Conservation (phyloP, 2,113 vertebrate species). For the Dermatemys mawii region DNA sequence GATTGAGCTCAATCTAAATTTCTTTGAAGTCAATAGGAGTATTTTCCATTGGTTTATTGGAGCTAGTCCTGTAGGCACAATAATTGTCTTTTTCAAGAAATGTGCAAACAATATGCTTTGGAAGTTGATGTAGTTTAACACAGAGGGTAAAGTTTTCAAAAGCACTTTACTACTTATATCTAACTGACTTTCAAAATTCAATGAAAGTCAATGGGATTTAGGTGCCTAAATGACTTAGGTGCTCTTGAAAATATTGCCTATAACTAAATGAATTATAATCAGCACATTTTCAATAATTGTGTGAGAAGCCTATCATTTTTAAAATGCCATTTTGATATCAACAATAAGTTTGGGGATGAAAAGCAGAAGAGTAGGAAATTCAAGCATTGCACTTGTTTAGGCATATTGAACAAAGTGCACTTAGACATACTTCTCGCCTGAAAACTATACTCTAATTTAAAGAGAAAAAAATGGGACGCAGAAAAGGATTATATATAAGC, state of each 20-base stretch:
- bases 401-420: not conserved
- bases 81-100: not conserved
- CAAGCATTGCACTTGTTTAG: not conserved
- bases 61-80: not conserved
- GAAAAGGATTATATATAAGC: not conserved
- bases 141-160: not conserved
- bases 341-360: not conserved
- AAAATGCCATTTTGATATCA: not conserved
- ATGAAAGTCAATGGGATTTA: not conserved
- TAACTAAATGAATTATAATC: not conserved
- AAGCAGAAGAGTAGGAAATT: not conserved
- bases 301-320: not conserved
- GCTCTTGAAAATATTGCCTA: not conserved
- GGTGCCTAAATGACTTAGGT: not conserved
- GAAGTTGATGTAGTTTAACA: not conserved
- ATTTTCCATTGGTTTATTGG: not conserved
- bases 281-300: not conserved
- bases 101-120: not conserved
- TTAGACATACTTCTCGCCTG: not conserved
- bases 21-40: not conserved
- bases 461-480: not conserved
- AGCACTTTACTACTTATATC: not conserved
- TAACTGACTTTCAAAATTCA: not conserved
- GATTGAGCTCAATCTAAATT: not conserved
- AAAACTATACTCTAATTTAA: not conserved